Evolutionary conservation across 2,797 vertebrate species (phyloP), one percentile per base, ranked within the genome.

Genomic region (Sarcoramphus papa): DNA sequence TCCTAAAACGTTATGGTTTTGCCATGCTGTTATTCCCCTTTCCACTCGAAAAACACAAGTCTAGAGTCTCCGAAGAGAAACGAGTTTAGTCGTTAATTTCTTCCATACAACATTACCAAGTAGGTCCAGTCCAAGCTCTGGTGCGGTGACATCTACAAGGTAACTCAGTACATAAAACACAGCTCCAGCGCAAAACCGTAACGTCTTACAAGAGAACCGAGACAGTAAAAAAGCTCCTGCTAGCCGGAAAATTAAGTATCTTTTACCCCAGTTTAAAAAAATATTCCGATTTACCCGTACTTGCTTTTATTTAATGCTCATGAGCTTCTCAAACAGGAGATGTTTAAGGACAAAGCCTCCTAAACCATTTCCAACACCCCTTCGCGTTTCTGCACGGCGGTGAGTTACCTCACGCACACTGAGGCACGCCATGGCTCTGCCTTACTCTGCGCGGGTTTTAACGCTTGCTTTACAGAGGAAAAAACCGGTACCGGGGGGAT

Each of bases 41-140:
- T 35, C 31, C 27, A 6, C 14, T 3, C 0, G 0, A 47, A 62
- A 56, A 25, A 1, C 33, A 3, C 11, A 6, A 17, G 9, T 2
- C 10, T 20, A 6, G 72, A 41, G 47, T 2, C 10, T n/a, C 67
- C 3, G 21, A n/a, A 27, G 9, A 16, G 3, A 73, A 57, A 11
- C 0, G 0, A 53, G 24, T 17, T 51, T 2, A 48, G 15, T 3
- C 4, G 6, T 21, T 16, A 0, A 50, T 13, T 45, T 51, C n/a
- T 35, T 7, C 10, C 20, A 1, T 0, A 4, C 16, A 6, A 1
- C 0, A 2, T 10, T 33, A 30, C 12, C 13, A 0, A n/a, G 30
- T 0, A 16, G 28, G 10, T 17, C 45, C n/a, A 27, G 53, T 1
- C 47, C 47, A 7, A 8, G 41, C 9, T 62, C 35, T 11, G 53